Percentiles rank a stretch among this genome's conserved stretches.
Conservation (phyloP, 2,888 invertebrate species). For the Tridacna gigas region DNA sequence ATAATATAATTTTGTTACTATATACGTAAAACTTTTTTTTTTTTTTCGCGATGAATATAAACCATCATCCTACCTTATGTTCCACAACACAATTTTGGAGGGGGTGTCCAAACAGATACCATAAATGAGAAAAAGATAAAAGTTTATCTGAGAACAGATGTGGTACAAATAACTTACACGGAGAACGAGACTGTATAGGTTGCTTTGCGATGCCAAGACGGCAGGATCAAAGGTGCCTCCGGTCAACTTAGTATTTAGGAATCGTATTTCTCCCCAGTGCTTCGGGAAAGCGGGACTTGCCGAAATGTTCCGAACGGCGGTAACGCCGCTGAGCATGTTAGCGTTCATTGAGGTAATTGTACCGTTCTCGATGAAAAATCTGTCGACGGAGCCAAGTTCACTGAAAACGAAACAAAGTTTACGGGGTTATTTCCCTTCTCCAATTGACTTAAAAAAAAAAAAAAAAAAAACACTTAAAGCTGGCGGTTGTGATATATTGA, state of each 20-base stretch:
- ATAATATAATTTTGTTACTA: too few species aligned
- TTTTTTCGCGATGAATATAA: too few species aligned
- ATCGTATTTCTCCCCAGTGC: constrained; percentile 44
- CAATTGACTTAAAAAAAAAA: too few species aligned
- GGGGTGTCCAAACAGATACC: too few species aligned
- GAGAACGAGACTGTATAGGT: constrained; percentile 40
- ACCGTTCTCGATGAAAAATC: constrained; percentile 52
- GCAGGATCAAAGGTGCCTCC: constrained; percentile 31
- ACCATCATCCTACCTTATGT: too few species aligned
- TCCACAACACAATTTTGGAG: too few species aligned
- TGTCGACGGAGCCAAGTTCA: constrained; percentile 43
- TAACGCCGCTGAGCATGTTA: constrained; percentile 37
- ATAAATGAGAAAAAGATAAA: too few species aligned
- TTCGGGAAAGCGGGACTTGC: constrained; percentile 47
- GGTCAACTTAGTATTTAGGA: constrained; percentile 42
- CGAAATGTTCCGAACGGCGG: constrained; percentile 41
- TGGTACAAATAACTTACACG: constrained; percentile 32
- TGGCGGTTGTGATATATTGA: too few species aligned
- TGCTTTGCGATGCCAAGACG: constrained; percentile 33
- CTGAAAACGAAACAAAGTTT: constrained; percentile 20
- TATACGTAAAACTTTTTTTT: too few species aligned
- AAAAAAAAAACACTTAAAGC: too few species aligned
- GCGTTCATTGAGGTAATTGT: constrained; percentile 39
- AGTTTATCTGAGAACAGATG: too few species aligned
- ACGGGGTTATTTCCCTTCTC: too few species aligned